Evolutionary conservation across 2,888 invertebrate genomes (phyloP).

Genomic region (Germaria angustata): DNA sequence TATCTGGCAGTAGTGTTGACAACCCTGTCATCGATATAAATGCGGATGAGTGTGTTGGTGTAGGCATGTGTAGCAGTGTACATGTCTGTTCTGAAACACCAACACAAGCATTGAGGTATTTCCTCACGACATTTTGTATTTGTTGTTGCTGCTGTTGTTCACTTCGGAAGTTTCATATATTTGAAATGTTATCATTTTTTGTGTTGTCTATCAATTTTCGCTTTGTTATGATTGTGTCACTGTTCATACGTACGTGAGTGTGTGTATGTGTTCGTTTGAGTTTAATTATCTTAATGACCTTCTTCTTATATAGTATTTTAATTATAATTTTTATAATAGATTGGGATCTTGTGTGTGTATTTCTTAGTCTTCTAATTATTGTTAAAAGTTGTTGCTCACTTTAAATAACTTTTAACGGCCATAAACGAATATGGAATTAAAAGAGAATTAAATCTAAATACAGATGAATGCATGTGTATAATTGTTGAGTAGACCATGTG

Average conservation of each 20-base stretch:
- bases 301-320: constrained; percentile 42
- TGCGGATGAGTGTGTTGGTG: too few species aligned
- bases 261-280: background rate
- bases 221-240: background rate
- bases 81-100: background rate
- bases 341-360: background rate
- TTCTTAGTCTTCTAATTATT: constrained; percentile 1
- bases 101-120: constrained; percentile 44
- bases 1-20: too few species aligned
- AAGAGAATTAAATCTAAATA: constrained; percentile 22
- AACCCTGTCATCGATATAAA: too few species aligned
- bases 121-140: constrained; percentile 57
- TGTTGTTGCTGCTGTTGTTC: background rate
- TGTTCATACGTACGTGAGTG: background rate
- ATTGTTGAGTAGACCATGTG: background rate
- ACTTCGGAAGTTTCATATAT: background rate
- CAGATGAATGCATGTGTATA: background rate
- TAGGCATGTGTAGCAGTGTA: background rate
- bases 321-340: constrained; percentile 32
- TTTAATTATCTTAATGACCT: constrained; percentile 61
- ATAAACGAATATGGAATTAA: background rate
- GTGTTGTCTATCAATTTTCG: background rate
- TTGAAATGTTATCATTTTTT: constrained; percentile 2
- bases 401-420: constrained; percentile 26
- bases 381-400: background rate